phyloP scores from a whole-genome alignment of 1,140 invertebrate genomes.

The Venturia canescens region DNA sequence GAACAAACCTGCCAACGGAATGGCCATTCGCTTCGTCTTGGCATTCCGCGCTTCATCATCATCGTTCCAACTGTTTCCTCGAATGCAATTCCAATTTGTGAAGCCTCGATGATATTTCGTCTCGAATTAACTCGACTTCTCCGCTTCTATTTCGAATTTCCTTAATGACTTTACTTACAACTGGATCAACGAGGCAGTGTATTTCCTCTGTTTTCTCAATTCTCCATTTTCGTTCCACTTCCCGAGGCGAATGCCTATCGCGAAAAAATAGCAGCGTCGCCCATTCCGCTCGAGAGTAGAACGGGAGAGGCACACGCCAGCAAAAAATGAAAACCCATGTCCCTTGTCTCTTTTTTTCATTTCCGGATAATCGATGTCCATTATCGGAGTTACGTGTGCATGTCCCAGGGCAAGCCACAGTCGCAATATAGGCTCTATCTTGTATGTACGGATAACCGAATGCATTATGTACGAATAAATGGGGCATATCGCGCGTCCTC shows the following conservation, averaged over 20 bases:
- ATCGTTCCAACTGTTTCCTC: not conserved
- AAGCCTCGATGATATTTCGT: no score
- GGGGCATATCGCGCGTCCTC: conserved; percentile 37
- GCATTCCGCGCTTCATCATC: not conserved
- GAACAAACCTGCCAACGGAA: not conserved
- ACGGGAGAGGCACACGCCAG: not conserved
- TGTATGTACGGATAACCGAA: conserved; percentile 24
- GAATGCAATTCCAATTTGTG: not conserved
- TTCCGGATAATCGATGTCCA: conserved; percentile 31
- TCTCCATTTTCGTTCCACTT: not conserved
- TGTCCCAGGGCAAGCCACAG: not conserved
- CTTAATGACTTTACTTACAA: no score
- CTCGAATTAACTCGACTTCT: no score
- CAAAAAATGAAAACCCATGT: not conserved
- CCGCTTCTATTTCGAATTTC: no score
- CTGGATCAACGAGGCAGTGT: no score
- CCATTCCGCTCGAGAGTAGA: not conserved
- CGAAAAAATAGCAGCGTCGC: not conserved
- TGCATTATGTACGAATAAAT: conserved; percentile 41
- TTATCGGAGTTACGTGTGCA: conserved; percentile 17
- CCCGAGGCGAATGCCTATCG: not conserved
- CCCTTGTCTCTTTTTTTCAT: conserved; percentile 14
- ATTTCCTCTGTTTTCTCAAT: not conserved
- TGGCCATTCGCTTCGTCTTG: not conserved
- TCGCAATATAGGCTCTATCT: not conserved